These are phyloP conservation scores for Drosophila punjabiensis DNA, from an alignment of 1,140 invertebrate species.

Conservation along the genomic window DNA sequence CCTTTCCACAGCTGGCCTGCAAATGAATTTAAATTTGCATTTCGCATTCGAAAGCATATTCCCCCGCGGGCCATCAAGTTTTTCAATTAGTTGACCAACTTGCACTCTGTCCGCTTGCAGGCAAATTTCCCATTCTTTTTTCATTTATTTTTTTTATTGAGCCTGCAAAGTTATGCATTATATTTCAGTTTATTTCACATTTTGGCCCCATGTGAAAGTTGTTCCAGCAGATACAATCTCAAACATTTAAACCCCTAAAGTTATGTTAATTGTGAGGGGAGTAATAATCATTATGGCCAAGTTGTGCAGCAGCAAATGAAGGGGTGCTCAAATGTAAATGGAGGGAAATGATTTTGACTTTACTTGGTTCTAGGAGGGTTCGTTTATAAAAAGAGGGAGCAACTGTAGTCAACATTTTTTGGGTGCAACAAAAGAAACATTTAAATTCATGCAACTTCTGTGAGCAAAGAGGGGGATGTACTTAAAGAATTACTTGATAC, in stretches of 20 bases:
- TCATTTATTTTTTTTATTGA: constrained; percentile 6
- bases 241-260: constrained; percentile 9
- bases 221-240: constrained; percentile 13
- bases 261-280: constrained; percentile 36
- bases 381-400: background rate
- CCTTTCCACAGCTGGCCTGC: constrained; percentile 44
- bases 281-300: constrained; percentile 18
- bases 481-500: no score
- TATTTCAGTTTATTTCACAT: constrained; percentile 21
- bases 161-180: constrained; percentile 47
- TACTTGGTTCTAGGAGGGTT: background rate
- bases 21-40: constrained; percentile 74
- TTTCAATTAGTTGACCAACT: constrained; percentile 70
- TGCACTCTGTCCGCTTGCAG: constrained; percentile 42
- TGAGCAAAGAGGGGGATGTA: no score
- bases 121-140: constrained; percentile 11
- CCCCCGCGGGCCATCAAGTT: constrained; percentile 45
- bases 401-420: background rate
- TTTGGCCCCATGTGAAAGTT: constrained; percentile 12
- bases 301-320: constrained; percentile 6
- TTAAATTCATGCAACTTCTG: background rate
- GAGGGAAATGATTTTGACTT: background rate
- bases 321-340: constrained; percentile 11
- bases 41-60: constrained; percentile 25
- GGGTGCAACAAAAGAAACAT: background rate